A percentile compares a stretch with the other conserved stretches of the same genome.
Evolutionary conservation across 2,113 vertebrate genomes (phyloP).

Genomic region (Aleadryas rufinucha): DNA sequence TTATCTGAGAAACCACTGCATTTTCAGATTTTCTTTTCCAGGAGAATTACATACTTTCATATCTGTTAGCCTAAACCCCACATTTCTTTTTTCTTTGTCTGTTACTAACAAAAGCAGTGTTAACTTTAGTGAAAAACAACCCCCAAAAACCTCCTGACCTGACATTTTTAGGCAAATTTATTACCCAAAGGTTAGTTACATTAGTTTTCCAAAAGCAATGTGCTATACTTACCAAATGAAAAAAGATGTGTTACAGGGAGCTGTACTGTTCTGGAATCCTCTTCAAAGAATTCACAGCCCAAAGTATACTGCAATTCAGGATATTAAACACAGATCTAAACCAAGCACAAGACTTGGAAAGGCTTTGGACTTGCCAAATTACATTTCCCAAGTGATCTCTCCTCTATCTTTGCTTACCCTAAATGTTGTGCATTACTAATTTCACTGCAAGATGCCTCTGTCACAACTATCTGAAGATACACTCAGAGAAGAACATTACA

Average conservation of each 20-base stretch:
- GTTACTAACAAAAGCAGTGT: not conserved
- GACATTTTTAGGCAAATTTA: not conserved
- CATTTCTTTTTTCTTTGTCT: not conserved
- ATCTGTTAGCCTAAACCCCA: not conserved
- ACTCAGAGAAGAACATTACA: not conserved
- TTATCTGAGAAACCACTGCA: not conserved
- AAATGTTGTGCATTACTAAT: not conserved
- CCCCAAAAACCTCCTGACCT: not conserved
- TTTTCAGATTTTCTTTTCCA: not conserved
- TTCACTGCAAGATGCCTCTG: not conserved
- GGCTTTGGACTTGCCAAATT: not conserved
- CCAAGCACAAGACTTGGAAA: not conserved
- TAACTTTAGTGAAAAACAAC: not conserved
- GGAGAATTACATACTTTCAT: not conserved
- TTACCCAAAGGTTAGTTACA: not conserved
- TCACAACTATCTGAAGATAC: not conserved
- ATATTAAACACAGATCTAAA: not conserved
- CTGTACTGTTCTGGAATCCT: slow-evolving; percentile 75
- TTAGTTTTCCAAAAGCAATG: not conserved
- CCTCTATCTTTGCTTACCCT: not conserved
- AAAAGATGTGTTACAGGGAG: slow-evolving; percentile 85
- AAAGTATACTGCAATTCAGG: slow-evolving; percentile 82
- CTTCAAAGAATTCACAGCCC: slow-evolving; percentile 91
- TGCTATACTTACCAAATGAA: slow-evolving; percentile 84
- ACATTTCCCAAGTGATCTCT: not conserved